Base-by-base conservation (phyloP, 1,140 invertebrate species). In the Diabrotica undecimpunctata region DNA sequence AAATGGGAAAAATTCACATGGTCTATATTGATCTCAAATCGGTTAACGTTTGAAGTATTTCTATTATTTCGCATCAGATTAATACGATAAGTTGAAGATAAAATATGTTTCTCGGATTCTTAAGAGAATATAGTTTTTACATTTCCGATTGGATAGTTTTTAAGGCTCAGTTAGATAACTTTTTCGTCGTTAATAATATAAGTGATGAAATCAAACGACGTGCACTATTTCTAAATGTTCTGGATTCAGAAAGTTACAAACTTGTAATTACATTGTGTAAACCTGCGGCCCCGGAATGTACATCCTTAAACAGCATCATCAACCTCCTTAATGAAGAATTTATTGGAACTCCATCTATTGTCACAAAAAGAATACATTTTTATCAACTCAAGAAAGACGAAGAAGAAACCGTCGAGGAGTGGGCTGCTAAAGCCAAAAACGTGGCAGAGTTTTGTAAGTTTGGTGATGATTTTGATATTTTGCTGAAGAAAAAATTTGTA, bases 381-480 rank as follows among this genome's bases (percentile, higher is more conserved):
- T 57, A 64, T 39, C 14, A 50, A 14, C n/a, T 62, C 7, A 53
- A n/a, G 9, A 64, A 53, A 64, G 35, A 10, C 2, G 37, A 14
- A 11, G 12, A 36, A 7, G 66, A 67, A 46, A 12, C 35, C 51
- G 39, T 62, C 7, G 51, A 57, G 25, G 54, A 67, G 13, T 64
- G 62, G 54, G 66, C 54, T 14, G 36, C 46, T 10, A 54, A 62
- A 25, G 62, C 58, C 2, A 51, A 36, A 51, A 55, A 41, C 39
- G 50, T 66, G 36, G 62, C 66, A 7, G 46, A 13, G 6, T 13
- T 13, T 12, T 67, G 66, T 53, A 14, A 59, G 6, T 67, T 67
- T 54, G 54, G 37, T 25, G 35, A 11, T 12, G 62, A 57, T 10
- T 14, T 64, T 6, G 66, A 67, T 10, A 50, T n/a, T 12, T 7